Base-by-base conservation (phyloP, 2,113 vertebrate genomes). In the Poicephalus meyeri region DNA sequence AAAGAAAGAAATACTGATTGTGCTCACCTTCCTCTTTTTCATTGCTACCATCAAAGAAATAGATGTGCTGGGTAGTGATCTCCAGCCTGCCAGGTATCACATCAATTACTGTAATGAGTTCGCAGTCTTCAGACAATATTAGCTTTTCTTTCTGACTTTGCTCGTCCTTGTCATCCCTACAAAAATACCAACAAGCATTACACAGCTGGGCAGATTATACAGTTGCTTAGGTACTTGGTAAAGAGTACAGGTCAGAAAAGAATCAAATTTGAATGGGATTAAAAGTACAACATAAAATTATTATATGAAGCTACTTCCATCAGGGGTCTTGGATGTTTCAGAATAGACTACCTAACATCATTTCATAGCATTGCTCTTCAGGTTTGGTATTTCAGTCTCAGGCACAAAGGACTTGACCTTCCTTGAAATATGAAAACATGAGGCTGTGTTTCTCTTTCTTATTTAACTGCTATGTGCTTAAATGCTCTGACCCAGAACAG, bases 31-130 rank as follows among this genome's bases (percentile, higher is more conserved):
- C 99, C 86, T 99, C 99, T 93, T 99, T 99, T 97, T 99, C 99
- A 90, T 97, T 97, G 97, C 99, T 99, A 92, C 98, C 95, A 95
- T 99, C 99, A 69, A 98, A 99, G 97, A 99, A 99, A 97, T 99
- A 99, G 95, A 99, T 98, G 96, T 99, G 99, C 37, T 99, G 99
- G 16, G 99, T 99, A 88, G 99, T 99, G 93, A 99, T 97, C 91
- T 99, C 99, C 93, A 99, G 98, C n/a, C 99, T 99, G 16, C 99
- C 99, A 7, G 98, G 97, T 95, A 99, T 99, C 76, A 99, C 98
- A 11, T 99, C 99, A 93, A 99, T 99, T 93, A 99, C 87, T 20
- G 99, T 99, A 95, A 99, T 98, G 80, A 99, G 97, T 97, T 99
- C 99, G 92, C 99, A 99, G 93, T 99, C 99, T 98, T 99, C 99